Base-by-base conservation (phyloP, 2,113 vertebrate species). In the Lucifuga dentata region DNA sequence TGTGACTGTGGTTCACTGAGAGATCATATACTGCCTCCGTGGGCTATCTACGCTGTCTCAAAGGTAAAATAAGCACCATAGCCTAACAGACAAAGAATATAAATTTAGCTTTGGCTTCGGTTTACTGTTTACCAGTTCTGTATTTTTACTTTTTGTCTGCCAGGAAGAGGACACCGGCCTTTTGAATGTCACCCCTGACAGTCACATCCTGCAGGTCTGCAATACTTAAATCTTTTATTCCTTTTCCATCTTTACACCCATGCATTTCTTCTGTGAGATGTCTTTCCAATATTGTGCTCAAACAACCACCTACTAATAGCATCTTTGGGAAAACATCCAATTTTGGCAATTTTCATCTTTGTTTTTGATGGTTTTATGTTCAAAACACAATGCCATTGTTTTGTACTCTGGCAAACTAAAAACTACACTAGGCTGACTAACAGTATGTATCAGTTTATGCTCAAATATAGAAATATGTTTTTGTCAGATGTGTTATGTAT, bases 1-100 rank as follows among this genome's bases (percentile, higher is more conserved):
- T 98, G 96, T 56, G 92, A 95, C 32, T 95, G 94, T n/a, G 96
- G 96, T 11, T 72, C 76, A 1, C 88, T 97, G 59, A 93, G 74
- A 53, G 95, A 97, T 66, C 96, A 98, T 70, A 84, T 98, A 71
- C 86, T 98, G 66, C 96, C 96, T 56, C 96, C 96, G 0, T 95
- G 95, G 62, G 93, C 94, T 72, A 96, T 98, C 77, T 94, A 94
- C 36, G 90, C 95, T 0, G 82, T 93, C 12, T 93, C 96, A 43
- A 93, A 95, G 95, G 96, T 98, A 86, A 52, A 44, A 39, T 0
- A 1, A 58, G 13, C 21, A 29, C 1, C 8, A 10, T 13, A 60
- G 2, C 21, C 7, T 11, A 8, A 35, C 8, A 2, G 1, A 10
- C 11, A 10, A 21, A 39, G 5, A 20, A 10, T 2, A 20, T 15